These are phyloP conservation scores for Cettia cetti DNA, from an alignment of 2,113 vertebrate species.

Conservation along the genomic window DNA sequence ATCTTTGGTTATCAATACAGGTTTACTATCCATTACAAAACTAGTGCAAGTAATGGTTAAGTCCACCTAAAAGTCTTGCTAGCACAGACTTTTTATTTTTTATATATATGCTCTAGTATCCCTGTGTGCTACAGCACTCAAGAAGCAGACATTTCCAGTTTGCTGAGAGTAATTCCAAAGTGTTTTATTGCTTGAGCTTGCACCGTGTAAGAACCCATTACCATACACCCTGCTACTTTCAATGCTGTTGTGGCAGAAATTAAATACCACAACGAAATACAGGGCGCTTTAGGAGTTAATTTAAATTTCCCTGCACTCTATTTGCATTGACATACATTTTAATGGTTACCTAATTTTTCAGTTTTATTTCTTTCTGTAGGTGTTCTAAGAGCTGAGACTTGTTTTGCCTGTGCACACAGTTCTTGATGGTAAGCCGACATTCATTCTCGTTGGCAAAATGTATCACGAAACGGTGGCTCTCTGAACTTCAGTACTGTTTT, in stretches of 20 bases:
- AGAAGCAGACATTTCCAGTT: slow-evolving; percentile 9
- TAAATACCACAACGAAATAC: not conserved
- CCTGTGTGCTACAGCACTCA: slow-evolving; percentile 9
- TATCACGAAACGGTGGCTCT: not conserved
- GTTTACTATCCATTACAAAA: slow-evolving; percentile 39
- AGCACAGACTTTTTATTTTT: not conserved
- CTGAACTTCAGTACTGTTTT: slow-evolving; percentile 43
- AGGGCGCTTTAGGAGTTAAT: slow-evolving; percentile 1
- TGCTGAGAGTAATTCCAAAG: not conserved
- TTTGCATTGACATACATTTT: slow-evolving; percentile 13
- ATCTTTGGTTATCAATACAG: slow-evolving; percentile 29
- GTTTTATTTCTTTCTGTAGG: not conserved
- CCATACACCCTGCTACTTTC: not conserved
- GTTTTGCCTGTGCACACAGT: not conserved
- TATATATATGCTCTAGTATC: not conserved
- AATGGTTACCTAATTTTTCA: slow-evolving; percentile 25
- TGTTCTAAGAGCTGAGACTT: not conserved
- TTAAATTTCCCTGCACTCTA: not conserved
- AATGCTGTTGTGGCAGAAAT: slow-evolving; percentile 24
- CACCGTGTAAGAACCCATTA: slow-evolving; percentile 34
- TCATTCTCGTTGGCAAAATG: not conserved
- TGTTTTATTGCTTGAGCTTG: slow-evolving; percentile 35
- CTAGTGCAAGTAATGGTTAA: not conserved
- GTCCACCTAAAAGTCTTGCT: slow-evolving; percentile 31
- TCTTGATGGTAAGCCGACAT: not conserved